Evolutionary conservation across 2,888 invertebrate species (phyloP), one percentile per base, ranked within the genome.

Genomic region (Glaucopsyche alexis): DNA sequence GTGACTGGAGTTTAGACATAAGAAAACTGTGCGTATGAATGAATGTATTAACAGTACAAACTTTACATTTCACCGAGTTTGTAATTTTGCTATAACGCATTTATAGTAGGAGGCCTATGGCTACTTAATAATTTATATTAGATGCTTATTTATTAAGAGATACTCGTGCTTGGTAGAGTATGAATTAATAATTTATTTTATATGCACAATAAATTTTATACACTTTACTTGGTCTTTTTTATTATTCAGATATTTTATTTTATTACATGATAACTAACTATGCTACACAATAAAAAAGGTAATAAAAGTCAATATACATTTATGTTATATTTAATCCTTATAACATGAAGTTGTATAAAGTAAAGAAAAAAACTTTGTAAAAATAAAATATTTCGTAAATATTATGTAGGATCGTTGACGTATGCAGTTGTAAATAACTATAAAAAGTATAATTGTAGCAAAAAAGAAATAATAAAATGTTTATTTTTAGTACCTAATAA

Each of bases 21-120:
- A 81, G 84, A 79, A 76, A 79, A 77, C 79, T 78, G 79, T 77
- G 82, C 79, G 75, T 77, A 77, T 76, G 75, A 75, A 77, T 75
- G 75, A 75, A 76, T 76, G 79, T 77, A 75, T 72, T 77, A 82
- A 82, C 85, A 84, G 85, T 83, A 83, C 84, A 85, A 86, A 87
- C 84, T 84, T 84, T 85, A 81, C 78, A 80, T 78, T 83, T 79
- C 74, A 77, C 76, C 71, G 14, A 73, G 80, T 86, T 87, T 85
- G 83, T 76, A 69, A 69, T 87, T 89, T 67, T 50, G 67, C 50
- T 66, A 66, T 64, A 16, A 66, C 14, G 42, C 72, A 67, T 72
- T 72, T 72, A 72, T 45, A 40, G 65, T 42, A 42, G 42, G 1
- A 55, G 38, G 69, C 49, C 19, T 47, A 16, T n/a, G 45, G 47